Conservation (phyloP, 2,113 vertebrate genomes). For the Ceratotherium simum region DNA sequence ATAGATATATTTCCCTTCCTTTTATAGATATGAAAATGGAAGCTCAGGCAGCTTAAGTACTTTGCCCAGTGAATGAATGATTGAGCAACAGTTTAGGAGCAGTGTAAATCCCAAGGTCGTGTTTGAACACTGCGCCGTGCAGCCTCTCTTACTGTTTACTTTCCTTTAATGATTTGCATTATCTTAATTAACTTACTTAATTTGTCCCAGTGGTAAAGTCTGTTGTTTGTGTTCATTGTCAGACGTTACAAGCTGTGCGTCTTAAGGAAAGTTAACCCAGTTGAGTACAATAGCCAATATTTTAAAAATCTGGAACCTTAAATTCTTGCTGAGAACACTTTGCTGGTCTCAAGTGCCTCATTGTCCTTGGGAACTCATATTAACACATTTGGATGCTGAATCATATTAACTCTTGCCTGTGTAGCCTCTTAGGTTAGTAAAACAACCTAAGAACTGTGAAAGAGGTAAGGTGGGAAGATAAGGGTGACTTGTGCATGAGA, state of each 20-base stretch:
- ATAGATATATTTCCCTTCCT: not conserved
- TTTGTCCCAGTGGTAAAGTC: not conserved
- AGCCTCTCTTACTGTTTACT: not conserved
- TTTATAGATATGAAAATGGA: not conserved
- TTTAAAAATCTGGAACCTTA: constrained; percentile 35
- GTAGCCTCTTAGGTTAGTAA: not conserved
- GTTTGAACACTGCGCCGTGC: not conserved
- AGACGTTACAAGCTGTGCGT: not conserved
- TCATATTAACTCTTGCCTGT: not conserved
- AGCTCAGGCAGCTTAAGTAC: not conserved
- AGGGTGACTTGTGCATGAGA: not conserved
- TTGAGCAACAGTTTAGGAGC: not conserved
- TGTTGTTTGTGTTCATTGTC: not conserved
- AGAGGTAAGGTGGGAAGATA: not conserved
- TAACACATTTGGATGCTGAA: not conserved
- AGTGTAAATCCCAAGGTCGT: not conserved
- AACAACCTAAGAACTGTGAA: not conserved
- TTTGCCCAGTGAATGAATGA: not conserved
- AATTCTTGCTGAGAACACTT: not conserved
- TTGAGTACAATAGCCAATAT: not conserved
- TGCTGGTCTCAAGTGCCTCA: not conserved
- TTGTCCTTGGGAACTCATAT: not conserved
- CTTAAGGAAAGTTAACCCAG: not conserved
- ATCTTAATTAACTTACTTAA: not conserved
- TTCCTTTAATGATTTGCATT: constrained; percentile 8